phyloP scores from a whole-genome alignment of 2,113 vertebrate species.

The Pomatorhinus ruficollis region DNA sequence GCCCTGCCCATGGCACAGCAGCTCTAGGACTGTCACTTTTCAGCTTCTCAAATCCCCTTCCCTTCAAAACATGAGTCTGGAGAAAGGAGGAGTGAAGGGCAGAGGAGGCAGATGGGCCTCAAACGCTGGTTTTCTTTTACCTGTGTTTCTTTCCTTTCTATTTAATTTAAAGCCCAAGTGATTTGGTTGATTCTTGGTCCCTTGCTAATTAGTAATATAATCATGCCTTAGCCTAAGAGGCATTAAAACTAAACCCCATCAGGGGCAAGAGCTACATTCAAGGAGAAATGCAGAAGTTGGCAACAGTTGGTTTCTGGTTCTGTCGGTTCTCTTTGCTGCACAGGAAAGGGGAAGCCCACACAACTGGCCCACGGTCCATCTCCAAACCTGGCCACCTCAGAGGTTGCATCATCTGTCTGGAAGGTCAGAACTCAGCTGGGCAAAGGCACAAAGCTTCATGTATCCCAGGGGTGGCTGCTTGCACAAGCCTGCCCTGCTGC shows the following conservation, averaged over 20 bases:
- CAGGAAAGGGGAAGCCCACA: not conserved
- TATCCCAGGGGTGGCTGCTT: not conserved
- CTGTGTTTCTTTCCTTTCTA: not conserved
- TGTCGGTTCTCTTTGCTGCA: not conserved
- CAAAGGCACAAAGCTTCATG: not conserved
- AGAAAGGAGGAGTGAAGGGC: not conserved
- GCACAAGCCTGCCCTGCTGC: slow-evolving; percentile 6
- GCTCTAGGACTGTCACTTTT: not conserved
- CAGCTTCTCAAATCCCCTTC: not conserved
- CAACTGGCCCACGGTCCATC: not conserved
- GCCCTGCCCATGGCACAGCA: not conserved
- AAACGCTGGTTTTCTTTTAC: not conserved
- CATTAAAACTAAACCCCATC: not conserved
- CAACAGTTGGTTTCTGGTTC: not conserved
- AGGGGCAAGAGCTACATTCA: not conserved
- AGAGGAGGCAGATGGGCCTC: not conserved
- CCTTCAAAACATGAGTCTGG: not conserved
- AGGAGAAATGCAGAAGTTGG: not conserved
- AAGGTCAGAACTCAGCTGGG: not conserved
- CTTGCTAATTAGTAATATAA: not conserved
- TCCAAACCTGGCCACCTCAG: not conserved
- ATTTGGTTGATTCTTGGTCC: not conserved
- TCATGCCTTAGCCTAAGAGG: not conserved
- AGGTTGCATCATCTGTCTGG: not conserved
- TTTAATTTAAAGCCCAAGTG: not conserved